Evolutionary conservation across 2,888 invertebrate species (phyloP).

Genomic region (Zygaena filipendulae): DNA sequence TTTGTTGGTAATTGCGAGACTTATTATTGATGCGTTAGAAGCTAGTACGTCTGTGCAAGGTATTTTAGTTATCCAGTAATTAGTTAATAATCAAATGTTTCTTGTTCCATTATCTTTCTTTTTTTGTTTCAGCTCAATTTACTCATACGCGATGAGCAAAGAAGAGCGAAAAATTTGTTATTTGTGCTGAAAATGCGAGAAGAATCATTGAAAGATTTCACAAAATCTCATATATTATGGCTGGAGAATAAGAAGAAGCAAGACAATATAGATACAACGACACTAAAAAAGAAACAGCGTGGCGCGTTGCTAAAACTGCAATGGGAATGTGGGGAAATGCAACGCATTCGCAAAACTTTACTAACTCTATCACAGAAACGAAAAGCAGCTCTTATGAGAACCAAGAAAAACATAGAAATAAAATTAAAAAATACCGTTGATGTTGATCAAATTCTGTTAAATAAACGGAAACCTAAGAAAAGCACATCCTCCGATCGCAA

Average conservation of each 20-base stretch:
- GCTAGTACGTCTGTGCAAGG: no score
- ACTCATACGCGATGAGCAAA: slow-evolving; percentile 62
- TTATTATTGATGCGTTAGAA: no score
- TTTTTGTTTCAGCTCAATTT: slow-evolving; percentile 49
- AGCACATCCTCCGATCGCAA: slow-evolving; percentile 29
- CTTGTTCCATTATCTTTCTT: no score
- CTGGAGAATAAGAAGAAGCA: slow-evolving; percentile 57
- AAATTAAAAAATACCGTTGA: slow-evolving; percentile 43
- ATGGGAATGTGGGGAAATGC: slow-evolving; percentile 76
- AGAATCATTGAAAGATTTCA: slow-evolving; percentile 58
- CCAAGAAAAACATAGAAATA: slow-evolving; percentile 52
- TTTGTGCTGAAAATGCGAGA: slow-evolving; percentile 58
- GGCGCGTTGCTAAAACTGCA: slow-evolving; percentile 72
- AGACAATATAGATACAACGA: slow-evolving; percentile 52
- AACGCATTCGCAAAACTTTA: slow-evolving; percentile 60
- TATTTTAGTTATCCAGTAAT: not conserved
- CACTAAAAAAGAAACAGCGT: slow-evolving; percentile 74
- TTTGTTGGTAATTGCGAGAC: no score
- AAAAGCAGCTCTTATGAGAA: slow-evolving; percentile 51
- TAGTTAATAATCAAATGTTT: slow-evolving; percentile 6
- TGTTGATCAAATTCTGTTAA: slow-evolving; percentile 42
- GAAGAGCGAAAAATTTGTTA: slow-evolving; percentile 54
- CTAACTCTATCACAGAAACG: slow-evolving; percentile 50
- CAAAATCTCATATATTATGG: slow-evolving; percentile 60
- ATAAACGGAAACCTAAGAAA: slow-evolving; percentile 48